Evolutionary conservation across 1,140 invertebrate species (phyloP), one percentile per base, ranked within the genome.

Genomic region (Zelostemma sp.): DNA sequence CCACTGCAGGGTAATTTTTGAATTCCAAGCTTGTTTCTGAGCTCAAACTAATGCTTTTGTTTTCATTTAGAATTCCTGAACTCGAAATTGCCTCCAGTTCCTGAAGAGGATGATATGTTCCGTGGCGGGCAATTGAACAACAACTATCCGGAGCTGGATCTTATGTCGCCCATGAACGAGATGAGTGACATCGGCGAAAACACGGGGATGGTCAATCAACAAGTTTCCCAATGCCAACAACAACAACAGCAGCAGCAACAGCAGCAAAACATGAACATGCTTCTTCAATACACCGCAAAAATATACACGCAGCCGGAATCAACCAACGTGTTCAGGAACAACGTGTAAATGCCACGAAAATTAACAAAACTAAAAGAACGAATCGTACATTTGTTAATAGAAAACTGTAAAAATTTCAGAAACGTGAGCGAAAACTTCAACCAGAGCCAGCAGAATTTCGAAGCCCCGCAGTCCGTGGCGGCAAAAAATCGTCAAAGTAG

Each of bases 1-100:
- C n/a, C n/a, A n/a, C n/a, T n/a, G n/a, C n/a, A n/a, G n/a, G n/a
- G n/a, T n/a, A n/a, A n/a, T n/a, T n/a, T n/a, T n/a, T n/a, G n/a
- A n/a, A n/a, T n/a, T n/a, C n/a, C n/a, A n/a, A n/a, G n/a, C n/a
- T n/a, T n/a, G n/a, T n/a, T n/a, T n/a, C n/a, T n/a, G n/a, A n/a
- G n/a, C n/a, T n/a, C n/a, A n/a, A n/a, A n/a, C n/a, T n/a, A n/a
- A n/a, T n/a, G n/a, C n/a, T 68, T 62, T 72, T 65, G 12, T 50
- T 28, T 50, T 31, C 28, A 14, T 83, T 35, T 46, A 89, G 89
- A 90, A 75, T 86, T 90, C 56, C 77, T 90, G 38, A 86, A 82
- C 68, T 84, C 84, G 8, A 90, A 89, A 77, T 76, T 91, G 57
- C 87, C 90, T 45, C 85, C 90, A 1, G 90, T 91, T 55, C 90